phyloP scores from a whole-genome alignment of 2,113 vertebrate species.

The Zosterops lateralis region DNA sequence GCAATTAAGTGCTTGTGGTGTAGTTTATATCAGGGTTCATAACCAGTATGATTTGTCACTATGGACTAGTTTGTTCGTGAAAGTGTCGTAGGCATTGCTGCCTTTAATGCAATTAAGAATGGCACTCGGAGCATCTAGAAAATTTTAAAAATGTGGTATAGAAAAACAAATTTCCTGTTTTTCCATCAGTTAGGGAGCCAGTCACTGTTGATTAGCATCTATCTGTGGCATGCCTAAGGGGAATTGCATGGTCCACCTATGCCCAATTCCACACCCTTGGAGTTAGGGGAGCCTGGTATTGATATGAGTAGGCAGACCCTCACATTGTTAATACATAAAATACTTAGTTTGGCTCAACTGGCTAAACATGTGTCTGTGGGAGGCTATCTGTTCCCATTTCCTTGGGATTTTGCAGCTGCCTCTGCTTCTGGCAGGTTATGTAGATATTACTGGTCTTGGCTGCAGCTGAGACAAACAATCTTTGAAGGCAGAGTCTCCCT shows the following conservation, averaged over 20 bases:
- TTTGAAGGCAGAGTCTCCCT: neutral
- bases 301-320: neutral
- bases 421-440: neutral
- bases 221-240: neutral
- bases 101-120: neutral
- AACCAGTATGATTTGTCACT: neutral
- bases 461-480: neutral
- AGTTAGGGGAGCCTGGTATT: neutral
- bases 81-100: neutral
- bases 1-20: neutral
- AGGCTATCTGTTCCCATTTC: neutral
- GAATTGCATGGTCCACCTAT: fast-evolving
- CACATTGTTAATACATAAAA: neutral
- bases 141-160: neutral
- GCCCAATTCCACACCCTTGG: fast-evolving
- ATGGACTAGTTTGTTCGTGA: fast-evolving
- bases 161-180: neutral
- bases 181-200: neutral
- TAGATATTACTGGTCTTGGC: neutral
- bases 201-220: neutral
- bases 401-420: neutral
- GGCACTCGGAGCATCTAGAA: neutral
- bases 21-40: neutral
- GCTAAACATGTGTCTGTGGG: neutral
- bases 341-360: neutral